Evolutionary conservation across 2,113 vertebrate species (phyloP), one percentile per base, ranked within the genome.

Genomic region (Varanus salvator): DNA sequence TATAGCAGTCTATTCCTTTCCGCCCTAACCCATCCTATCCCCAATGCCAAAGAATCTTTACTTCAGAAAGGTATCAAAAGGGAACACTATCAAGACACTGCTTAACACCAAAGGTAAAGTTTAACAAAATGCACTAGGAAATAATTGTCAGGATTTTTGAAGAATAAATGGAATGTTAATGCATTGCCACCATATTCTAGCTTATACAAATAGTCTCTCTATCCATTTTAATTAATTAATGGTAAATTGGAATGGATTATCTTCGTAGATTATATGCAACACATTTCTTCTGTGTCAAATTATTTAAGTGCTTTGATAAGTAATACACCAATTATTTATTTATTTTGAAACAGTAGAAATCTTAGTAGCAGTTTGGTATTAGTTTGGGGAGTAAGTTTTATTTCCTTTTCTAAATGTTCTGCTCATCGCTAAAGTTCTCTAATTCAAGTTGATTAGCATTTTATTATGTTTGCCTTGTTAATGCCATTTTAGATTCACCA

Each of bases 91-190:
- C 72, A 93, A 83, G 92, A 96, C 92, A 94, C 93, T 97, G 97
- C 97, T 97, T 97, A 95, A 97, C 96, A 97, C 97, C 97, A 97
- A 97, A 97, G 97, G 97, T 96, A 97, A 97, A 77, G 93, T 96
- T 82, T 96, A 95, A 95, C 92, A 92, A 96, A 97, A 96, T 96
- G 96, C 96, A 97, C 96, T 96, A 96, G 93, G 92, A 95, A 96
- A 93, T 23, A 78, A 94, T 95, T 94, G 91, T 96, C 93, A 91
- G 96, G 95, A 95, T 91, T 92, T 95, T 93, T 95, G 94, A 96
- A 86, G 92, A 95, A 87, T 89, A 93, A 95, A 89, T 77, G 91
- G 93, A 95, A 95, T 90, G 91, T 92, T 88, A 91, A 95, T 87
- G 90, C 96, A 93, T 95, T 91, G 92, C 85, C 95, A 88, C 94